phyloP scores from a whole-genome alignment of 2,113 vertebrate species.

The Tachycineta bicolor region DNA sequence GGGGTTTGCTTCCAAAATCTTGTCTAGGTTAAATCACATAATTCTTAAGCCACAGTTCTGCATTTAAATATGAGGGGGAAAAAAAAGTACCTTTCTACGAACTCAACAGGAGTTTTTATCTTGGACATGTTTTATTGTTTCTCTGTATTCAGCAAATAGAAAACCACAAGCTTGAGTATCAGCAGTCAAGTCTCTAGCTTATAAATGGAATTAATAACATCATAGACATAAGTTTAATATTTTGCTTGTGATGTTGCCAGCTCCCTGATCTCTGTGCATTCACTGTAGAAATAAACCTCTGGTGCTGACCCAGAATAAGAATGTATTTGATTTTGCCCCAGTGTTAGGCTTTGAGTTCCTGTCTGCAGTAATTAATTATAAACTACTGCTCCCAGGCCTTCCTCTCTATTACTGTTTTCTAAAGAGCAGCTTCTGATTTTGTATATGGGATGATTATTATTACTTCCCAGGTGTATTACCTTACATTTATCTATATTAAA shows the following conservation, averaged over 20 bases:
- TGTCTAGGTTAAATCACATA: background rate
- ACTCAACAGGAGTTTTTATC: background rate
- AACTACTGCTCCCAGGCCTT: background rate
- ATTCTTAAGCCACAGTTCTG: background rate
- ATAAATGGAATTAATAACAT: background rate
- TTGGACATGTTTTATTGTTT: background rate
- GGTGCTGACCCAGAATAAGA: background rate
- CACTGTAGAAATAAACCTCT: background rate
- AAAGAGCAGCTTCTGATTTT: conserved; percentile 41
- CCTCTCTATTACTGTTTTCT: conserved; percentile 24
- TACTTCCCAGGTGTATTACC: conserved; percentile 68
- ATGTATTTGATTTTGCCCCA: background rate
- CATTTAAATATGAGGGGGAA: background rate
- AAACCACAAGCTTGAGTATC: background rate
- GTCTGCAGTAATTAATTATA: conserved; percentile 46
- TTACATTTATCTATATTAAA: conserved; percentile 76
- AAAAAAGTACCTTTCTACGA: background rate
- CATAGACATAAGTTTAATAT: background rate
- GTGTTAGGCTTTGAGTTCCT: background rate
- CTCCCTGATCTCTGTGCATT: background rate
- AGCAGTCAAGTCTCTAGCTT: background rate
- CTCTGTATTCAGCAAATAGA: background rate
- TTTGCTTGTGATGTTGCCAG: background rate
- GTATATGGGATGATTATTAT: conserved; percentile 16
- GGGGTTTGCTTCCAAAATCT: background rate